Evolutionary conservation across 2,797 vertebrate genomes (phyloP).

Genomic region (Scleropages formosus): DNA sequence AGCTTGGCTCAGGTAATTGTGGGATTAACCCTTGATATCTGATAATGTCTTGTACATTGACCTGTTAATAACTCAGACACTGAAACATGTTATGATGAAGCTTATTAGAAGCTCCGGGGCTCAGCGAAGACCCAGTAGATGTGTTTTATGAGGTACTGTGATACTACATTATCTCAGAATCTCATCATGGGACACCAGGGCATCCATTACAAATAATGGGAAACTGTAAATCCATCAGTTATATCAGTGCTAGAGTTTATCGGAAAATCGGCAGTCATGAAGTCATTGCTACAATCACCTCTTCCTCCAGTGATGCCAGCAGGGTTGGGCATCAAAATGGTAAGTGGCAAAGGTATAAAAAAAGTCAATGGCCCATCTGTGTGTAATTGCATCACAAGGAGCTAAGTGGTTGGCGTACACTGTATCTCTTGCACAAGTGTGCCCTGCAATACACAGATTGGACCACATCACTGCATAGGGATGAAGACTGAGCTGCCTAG

Average conservation of each 20-base stretch:
- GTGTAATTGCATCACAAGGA: slow-evolving; percentile 27
- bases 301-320: slow-evolving; percentile 8
- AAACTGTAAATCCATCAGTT: background rate
- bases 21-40: background rate
- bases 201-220: background rate
- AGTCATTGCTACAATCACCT: background rate
- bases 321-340: slow-evolving; percentile 14
- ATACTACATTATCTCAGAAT: slow-evolving; percentile 60
- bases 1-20: background rate
- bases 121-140: slow-evolving; percentile 59
- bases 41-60: slow-evolving; percentile 56
- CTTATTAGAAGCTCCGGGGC: slow-evolving; percentile 66
- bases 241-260: background rate
- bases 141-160: slow-evolving; percentile 67
- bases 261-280: background rate
- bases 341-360: slow-evolving; percentile 30
- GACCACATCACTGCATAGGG: slow-evolving; percentile 36
- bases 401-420: slow-evolving; percentile 53
- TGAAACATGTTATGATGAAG: slow-evolving; percentile 41
- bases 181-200: background rate
- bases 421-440: slow-evolving; percentile 53
- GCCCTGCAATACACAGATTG: slow-evolving; percentile 51
- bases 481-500: slow-evolving; percentile 48
- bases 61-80: slow-evolving; percentile 60
- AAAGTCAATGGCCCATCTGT: background rate